Percentiles rank a stretch among this genome's conserved stretches.
Evolutionary conservation across 2,797 vertebrate species (phyloP).

Genomic region (Sebastes paucispinis): DNA sequence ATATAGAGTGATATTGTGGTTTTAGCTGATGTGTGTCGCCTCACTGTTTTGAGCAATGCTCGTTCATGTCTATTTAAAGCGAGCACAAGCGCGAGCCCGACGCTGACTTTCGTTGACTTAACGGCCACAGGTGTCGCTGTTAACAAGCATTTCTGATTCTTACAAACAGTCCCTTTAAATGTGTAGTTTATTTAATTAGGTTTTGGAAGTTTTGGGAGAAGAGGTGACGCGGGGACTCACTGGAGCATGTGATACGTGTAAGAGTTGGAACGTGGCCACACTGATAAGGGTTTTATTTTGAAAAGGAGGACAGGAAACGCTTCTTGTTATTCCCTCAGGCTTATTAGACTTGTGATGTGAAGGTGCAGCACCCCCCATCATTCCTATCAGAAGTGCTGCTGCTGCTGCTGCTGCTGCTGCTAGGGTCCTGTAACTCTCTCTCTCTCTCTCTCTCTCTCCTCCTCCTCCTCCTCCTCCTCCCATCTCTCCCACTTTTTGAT

Average conservation of each 20-base stretch:
- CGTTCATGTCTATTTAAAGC: no score
- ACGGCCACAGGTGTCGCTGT: no score
- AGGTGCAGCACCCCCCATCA: conserved; percentile 70
- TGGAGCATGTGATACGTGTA: neutral
- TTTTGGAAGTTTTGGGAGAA: neutral
- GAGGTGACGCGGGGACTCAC: neutral
- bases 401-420: conserved; percentile 32
- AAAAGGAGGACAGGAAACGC: conserved; percentile 54
- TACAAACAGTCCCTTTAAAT: neutral
- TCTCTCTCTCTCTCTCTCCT: conserved; percentile 1
- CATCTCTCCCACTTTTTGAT: conserved; percentile 61
- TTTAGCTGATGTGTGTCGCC: no score
- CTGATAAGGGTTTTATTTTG: conserved; percentile 57
- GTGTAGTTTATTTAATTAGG: neutral
- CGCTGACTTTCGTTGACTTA: no score
- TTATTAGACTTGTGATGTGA: conserved; percentile 50
- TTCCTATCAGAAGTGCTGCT: conserved; percentile 66
- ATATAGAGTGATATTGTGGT: no score
- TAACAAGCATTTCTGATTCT: no score
- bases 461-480: conserved; percentile 57
- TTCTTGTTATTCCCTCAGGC: neutral
- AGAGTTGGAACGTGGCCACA: neutral
- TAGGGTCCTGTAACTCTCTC: conserved; percentile 61
- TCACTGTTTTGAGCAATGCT: no score
- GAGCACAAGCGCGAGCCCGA: no score